phyloP scores from a whole-genome alignment of 2,113 vertebrate genomes.

The Tautogolabrus adspersus region DNA sequence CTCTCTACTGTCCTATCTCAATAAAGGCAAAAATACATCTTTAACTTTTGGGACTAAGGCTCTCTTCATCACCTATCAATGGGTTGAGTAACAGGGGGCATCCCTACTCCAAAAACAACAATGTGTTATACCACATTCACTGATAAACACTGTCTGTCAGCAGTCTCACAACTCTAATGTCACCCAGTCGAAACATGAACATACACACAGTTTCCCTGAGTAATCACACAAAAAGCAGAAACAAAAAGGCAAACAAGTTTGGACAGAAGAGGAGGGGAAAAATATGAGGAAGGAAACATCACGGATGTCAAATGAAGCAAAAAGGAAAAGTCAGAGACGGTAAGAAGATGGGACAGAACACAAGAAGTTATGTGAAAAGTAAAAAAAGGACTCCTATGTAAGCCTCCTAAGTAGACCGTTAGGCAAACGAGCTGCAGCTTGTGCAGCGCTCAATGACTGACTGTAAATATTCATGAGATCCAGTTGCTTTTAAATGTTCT shows the following conservation, averaged over 20 bases:
- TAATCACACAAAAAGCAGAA: slow-evolving; percentile 10
- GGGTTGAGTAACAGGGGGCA: background rate
- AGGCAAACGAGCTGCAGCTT: slow-evolving; percentile 27
- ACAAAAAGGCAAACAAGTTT: background rate
- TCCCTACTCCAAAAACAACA: background rate
- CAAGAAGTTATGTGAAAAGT: background rate
- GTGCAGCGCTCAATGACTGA: slow-evolving; percentile 23
- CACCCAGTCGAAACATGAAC: background rate
- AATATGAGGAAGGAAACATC: background rate
- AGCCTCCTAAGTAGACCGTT: slow-evolving; percentile 32
- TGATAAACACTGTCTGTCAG: background rate
- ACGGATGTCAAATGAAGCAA: background rate
- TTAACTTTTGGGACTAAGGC: too few relatives aligned
- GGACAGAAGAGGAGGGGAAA: slow-evolving; percentile 5
- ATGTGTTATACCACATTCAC: background rate
- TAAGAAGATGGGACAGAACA: background rate
- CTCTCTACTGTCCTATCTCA: too few relatives aligned
- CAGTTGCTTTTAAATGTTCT: slow-evolving; percentile 15
- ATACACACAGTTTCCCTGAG: background rate
- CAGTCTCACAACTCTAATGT: background rate
- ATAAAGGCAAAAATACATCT: too few relatives aligned
- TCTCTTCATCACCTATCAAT: too few relatives aligned
- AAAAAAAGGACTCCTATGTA: background rate
- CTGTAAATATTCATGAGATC: slow-evolving; percentile 51
- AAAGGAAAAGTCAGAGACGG: background rate